A percentile compares a stretch with the other conserved stretches of the same genome.
phyloP scores from a whole-genome alignment of 1,140 invertebrate genomes.

The Drosophila ironensis region DNA sequence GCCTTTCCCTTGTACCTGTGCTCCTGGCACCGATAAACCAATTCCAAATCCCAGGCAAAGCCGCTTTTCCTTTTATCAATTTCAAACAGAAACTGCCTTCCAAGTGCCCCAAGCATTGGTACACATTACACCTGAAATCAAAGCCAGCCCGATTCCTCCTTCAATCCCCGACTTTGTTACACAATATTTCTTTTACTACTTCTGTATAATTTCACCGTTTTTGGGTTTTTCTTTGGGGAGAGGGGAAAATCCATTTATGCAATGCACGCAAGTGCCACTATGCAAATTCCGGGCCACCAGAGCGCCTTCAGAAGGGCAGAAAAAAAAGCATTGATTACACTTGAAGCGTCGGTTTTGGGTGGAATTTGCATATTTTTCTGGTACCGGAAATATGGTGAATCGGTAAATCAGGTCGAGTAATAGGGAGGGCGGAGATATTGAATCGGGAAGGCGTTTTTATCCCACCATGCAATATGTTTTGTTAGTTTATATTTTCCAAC shows the following conservation, averaged over 20 bases:
- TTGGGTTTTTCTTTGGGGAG: not conserved
- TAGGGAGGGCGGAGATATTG: not conserved
- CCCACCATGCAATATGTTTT: too few species aligned
- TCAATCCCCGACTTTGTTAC: not conserved
- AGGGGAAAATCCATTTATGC: slow-evolving; percentile 34
- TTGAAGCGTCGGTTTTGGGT: slow-evolving; percentile 13
- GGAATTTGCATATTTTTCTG: slow-evolving; percentile 39
- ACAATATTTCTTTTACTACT: slow-evolving; percentile 6
- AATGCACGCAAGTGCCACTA: slow-evolving; percentile 45
- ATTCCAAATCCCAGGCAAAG: not conserved
- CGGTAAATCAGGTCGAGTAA: slow-evolving; percentile 22
- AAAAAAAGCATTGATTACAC: slow-evolving; percentile 27
- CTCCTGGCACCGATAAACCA: not conserved
- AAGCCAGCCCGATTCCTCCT: not conserved
- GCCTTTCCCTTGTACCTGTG: too few species aligned
- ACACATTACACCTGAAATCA: slow-evolving; percentile 25
- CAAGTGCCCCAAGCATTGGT: slow-evolving; percentile 3
- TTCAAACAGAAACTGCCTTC: slow-evolving; percentile 1
- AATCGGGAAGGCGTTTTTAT: too few species aligned
- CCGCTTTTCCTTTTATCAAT: slow-evolving; percentile 18
- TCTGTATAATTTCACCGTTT: slow-evolving; percentile 34
- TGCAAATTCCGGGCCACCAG: slow-evolving; percentile 32
- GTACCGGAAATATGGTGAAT: slow-evolving; percentile 13
- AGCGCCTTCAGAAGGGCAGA: not conserved
- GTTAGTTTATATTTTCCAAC: too few species aligned